Evolutionary conservation across 2,888 invertebrate species (phyloP).

Genomic region (Zygogramma bicolorata): DNA sequence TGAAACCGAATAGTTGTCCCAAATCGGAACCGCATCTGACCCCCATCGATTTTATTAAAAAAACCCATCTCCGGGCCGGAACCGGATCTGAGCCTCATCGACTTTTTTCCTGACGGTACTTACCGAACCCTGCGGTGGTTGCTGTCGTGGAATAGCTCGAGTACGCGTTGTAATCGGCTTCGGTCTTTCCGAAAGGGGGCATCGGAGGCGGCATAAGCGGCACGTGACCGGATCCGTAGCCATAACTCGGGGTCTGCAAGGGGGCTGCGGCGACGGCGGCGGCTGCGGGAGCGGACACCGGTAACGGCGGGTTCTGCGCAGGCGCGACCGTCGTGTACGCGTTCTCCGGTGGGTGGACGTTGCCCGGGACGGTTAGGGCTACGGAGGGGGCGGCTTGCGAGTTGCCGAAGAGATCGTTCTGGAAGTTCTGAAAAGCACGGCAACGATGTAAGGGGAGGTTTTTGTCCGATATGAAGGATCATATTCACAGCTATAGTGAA

Average conservation of each 20-base stretch:
- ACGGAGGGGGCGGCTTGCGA: not conserved
- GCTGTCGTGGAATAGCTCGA: constrained; percentile 33
- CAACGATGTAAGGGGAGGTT: not conserved
- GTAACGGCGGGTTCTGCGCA: constrained; percentile 60
- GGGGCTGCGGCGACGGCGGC: constrained; percentile 39
- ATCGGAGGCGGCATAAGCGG: constrained; percentile 72
- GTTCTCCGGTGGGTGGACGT: constrained; percentile 34
- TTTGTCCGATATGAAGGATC: not conserved
- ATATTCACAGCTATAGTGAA: no score
- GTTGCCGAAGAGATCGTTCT: constrained; percentile 38
- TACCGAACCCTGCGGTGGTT: constrained; percentile 43
- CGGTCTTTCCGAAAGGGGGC: constrained; percentile 64
- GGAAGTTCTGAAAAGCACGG: constrained; percentile 55
- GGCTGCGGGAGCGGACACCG: constrained; percentile 46
- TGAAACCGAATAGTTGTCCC: no score
- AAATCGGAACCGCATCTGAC: no score
- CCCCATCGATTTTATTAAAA: no score
- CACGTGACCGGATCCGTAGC: constrained; percentile 57
- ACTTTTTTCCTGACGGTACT: constrained; percentile 22
- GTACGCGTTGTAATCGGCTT: constrained; percentile 40
- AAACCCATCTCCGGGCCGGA: no score
- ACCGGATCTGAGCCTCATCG: no score
- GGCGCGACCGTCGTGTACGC: constrained; percentile 63
- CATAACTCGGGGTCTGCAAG: constrained; percentile 44
- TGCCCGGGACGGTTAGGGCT: not conserved